Conservation (phyloP, 2,888 invertebrate species). For the Drosophila gaucha region DNA sequence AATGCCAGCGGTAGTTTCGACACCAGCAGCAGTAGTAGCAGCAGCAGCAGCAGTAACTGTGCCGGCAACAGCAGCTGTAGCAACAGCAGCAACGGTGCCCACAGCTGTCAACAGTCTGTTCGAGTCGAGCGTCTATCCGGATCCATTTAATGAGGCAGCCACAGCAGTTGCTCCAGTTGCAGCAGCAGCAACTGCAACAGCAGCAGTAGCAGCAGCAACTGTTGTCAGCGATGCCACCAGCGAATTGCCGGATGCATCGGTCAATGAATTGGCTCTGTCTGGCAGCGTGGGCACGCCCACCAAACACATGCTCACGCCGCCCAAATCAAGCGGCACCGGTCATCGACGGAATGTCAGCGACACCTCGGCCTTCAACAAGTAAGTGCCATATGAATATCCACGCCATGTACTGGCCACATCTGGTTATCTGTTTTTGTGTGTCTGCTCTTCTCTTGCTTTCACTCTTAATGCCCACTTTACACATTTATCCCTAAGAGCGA, state of each 20-base stretch:
- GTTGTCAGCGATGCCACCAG: slow-evolving; percentile 37
- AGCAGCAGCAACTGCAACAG: slow-evolving; percentile 9
- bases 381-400: slow-evolving; percentile 73
- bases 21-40: slow-evolving; percentile 12
- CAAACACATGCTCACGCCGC: slow-evolving; percentile 81
- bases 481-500: slow-evolving; percentile 48
- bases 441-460: slow-evolving; percentile 64
- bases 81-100: slow-evolving; percentile 37
- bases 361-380: slow-evolving; percentile 93
- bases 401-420: slow-evolving; percentile 7
- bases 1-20: slow-evolving; percentile 56
- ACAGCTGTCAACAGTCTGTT: slow-evolving; percentile 87
- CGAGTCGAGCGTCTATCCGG: slow-evolving; percentile 88
- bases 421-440: slow-evolving; percentile 50
- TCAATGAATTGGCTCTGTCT: slow-evolving; percentile 30
- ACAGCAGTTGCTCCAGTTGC: slow-evolving; percentile 24
- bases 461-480: slow-evolving; percentile 23
- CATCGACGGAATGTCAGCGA: slow-evolving; percentile 94
- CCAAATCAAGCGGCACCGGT: slow-evolving; percentile 82
- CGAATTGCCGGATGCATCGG: slow-evolving; percentile 31
- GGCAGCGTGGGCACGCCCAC: slow-evolving; percentile 72
- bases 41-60: slow-evolving; percentile 28
- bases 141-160: slow-evolving; percentile 88
- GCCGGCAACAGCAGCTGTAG: slow-evolving; percentile 85
- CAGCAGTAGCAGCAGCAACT: slow-evolving; percentile 38